Evolutionary conservation across 2,888 invertebrate species (phyloP).

Genomic region (Thereva unica): DNA sequence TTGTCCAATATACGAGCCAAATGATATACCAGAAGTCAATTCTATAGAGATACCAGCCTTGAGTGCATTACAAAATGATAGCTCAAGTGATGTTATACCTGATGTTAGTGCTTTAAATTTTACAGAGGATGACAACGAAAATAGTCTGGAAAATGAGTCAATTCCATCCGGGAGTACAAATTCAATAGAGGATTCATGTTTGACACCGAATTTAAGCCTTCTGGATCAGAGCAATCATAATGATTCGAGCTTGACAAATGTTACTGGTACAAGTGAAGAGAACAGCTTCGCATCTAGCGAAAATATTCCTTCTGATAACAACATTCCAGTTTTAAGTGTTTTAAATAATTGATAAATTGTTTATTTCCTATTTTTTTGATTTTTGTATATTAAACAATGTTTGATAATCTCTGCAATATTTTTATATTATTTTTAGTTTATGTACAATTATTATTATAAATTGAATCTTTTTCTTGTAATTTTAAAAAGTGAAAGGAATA

Average conservation of each 20-base stretch:
- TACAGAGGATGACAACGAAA: conserved; percentile 8
- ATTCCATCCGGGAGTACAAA: background rate
- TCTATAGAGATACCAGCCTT: conserved; percentile 48
- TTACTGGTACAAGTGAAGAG: conserved; percentile 56
- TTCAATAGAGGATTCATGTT: conserved; percentile 3
- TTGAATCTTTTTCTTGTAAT: too few relatives aligned
- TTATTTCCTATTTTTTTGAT: background rate
- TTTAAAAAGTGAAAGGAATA: too few relatives aligned
- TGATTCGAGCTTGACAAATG: conserved; percentile 56
- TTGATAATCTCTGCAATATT: background rate
- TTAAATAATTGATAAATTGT: conserved; percentile 42
- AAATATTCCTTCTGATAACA: conserved; percentile 38
- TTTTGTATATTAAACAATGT: conserved; percentile 2
- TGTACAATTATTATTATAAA: background rate
- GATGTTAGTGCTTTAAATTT: conserved; percentile 43
- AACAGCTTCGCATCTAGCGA: conserved; percentile 50
- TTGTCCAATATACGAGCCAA: background rate
- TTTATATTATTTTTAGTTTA: background rate
- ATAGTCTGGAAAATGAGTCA: background rate
- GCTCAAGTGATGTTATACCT: conserved; percentile 37
- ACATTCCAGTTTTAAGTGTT: conserved; percentile 50
- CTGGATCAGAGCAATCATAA: conserved; percentile 53
- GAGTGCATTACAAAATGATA: conserved; percentile 50
- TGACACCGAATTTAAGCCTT: conserved; percentile 51
- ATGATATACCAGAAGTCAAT: conserved; percentile 31